Evolutionary conservation across 1,140 invertebrate species (phyloP).

Genomic region (Drosophila carrolli): DNA sequence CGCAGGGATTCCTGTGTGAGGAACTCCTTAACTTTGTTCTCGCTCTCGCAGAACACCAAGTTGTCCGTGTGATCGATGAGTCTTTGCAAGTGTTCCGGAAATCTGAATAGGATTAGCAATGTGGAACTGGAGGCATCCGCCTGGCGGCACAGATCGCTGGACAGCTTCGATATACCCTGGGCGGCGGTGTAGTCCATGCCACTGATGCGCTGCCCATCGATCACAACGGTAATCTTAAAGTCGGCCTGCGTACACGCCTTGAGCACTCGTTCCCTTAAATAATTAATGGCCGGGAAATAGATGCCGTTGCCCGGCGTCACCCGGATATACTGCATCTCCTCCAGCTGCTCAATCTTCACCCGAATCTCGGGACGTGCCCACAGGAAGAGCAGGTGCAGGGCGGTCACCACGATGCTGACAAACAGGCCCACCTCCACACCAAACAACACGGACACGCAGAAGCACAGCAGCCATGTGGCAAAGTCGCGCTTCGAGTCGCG

Average conservation of each 20-base stretch:
- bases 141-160: slow-evolving; percentile 65
- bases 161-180: slow-evolving; percentile 80
- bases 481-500: slow-evolving; percentile 89
- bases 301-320: slow-evolving; percentile 87
- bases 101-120: slow-evolving; percentile 68
- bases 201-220: slow-evolving; percentile 87
- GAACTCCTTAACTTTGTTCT: slow-evolving; percentile 69
- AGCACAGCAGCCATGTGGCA: slow-evolving; percentile 90
- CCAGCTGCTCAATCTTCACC: slow-evolving; percentile 86
- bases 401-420: slow-evolving; percentile 92
- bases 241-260: slow-evolving; percentile 84
- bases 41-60: slow-evolving; percentile 73
- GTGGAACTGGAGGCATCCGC: slow-evolving; percentile 57
- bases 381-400: slow-evolving; percentile 92
- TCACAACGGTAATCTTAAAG: slow-evolving; percentile 85
- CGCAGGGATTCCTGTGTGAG: slow-evolving; percentile 78
- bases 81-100: slow-evolving; percentile 59
- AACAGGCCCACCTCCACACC: slow-evolving; percentile 96
- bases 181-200: slow-evolving; percentile 88
- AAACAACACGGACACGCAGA: slow-evolving; percentile 90
- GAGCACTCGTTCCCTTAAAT: slow-evolving; percentile 85
- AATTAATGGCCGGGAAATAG: slow-evolving; percentile 88
- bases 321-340: slow-evolving; percentile 85
- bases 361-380: slow-evolving; percentile 91
- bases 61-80: slow-evolving; percentile 75